These are phyloP conservation scores for Sisyra terminalis DNA, from an alignment of 2,888 invertebrate genomes.

Conservation along the genomic window DNA sequence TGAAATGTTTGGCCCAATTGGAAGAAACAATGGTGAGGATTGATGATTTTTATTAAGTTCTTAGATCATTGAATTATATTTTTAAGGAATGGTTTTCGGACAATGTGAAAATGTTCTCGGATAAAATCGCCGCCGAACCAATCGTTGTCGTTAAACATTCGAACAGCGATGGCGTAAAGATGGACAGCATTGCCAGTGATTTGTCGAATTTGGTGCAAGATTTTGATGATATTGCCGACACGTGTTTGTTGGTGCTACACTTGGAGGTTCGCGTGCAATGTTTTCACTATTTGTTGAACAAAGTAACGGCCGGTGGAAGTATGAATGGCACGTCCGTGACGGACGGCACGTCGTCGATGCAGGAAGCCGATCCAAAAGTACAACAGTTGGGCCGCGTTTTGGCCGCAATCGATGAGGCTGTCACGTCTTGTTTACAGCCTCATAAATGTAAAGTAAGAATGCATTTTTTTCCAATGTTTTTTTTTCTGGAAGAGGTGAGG, in stretches of 20 bases:
- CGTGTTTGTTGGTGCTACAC: slow-evolving; percentile 80
- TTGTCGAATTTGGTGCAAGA: slow-evolving; percentile 55
- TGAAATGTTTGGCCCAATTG: slow-evolving; percentile 72
- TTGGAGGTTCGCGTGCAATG: slow-evolving; percentile 91
- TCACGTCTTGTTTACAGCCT: slow-evolving; percentile 57
- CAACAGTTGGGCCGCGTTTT: slow-evolving; percentile 64
- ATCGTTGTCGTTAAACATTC: slow-evolving; percentile 21
- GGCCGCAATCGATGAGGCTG: slow-evolving; percentile 58
- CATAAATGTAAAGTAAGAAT: slow-evolving; percentile 60
- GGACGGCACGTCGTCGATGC: slow-evolving; percentile 25
- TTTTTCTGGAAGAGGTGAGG: too few species aligned
- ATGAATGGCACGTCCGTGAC: background rate
- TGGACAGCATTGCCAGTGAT: slow-evolving; percentile 28
- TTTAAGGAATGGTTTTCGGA: slow-evolving; percentile 63
- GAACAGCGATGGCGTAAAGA: slow-evolving; percentile 13
- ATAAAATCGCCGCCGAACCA: slow-evolving; percentile 35
- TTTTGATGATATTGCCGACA: slow-evolving; percentile 79
- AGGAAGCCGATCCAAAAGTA: slow-evolving; percentile 61
- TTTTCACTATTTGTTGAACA: slow-evolving; percentile 67
- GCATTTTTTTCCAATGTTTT: too few species aligned
- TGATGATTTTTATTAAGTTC: too few species aligned
- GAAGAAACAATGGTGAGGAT: slow-evolving; percentile 73
- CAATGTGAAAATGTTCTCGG: slow-evolving; percentile 41
- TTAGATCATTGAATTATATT: too few species aligned
- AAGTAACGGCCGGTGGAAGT: slow-evolving; percentile 21